Evolutionary conservation across 2,113 vertebrate genomes (phyloP), one percentile per base, ranked within the genome.

Genomic region (Callaeas wilsoni): DNA sequence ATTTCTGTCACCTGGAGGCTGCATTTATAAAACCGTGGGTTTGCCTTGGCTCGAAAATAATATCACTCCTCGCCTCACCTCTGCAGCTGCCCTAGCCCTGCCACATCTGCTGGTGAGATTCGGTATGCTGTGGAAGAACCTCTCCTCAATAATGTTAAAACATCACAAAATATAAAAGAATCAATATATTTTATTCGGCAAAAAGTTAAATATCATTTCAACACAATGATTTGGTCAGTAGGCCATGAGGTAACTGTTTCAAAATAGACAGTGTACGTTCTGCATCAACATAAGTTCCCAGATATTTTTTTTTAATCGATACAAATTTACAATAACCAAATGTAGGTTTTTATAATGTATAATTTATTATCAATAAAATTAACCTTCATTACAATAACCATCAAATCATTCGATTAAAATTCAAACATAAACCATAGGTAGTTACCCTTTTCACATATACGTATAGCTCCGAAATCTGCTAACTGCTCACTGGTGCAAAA

Each of bases 171-270:
- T 95, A 94, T 69, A 97, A 98, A 98, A 98, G 94, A 98, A 98
- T 98, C 96, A 97, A 98, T 98, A 99, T 99, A 98, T 98, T 99
- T 99, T 99, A 99, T 99, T 99, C 98, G 98, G 98, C 98, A 99
- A 99, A 98, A 99, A 99, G 98, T 98, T 98, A 98, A 98, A 98
- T 99, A 98, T 98, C 93, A 98, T 98, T 98, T 98, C 96, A 98
- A 99, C 98, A 98, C 98, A 99, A 98, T 93, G 94, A 98, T 98
- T 98, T 98, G 99, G 98, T 98, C 98, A 98, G 97, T 98, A 98
- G 98, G 98, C 98, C 98, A 98, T 98, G 99, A 99, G 99, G 99
- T 99, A 99, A 99, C 98, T 98, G 97, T 98, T 98, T 97, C 97
- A 98, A 98, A 98, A 98, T 97, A 98, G 98, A 98, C 98, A 99